A percentile compares a stretch with the other conserved stretches of the same genome.
Conservation (phyloP, 2,113 vertebrate genomes). For the Archocentrus centrarchus region DNA sequence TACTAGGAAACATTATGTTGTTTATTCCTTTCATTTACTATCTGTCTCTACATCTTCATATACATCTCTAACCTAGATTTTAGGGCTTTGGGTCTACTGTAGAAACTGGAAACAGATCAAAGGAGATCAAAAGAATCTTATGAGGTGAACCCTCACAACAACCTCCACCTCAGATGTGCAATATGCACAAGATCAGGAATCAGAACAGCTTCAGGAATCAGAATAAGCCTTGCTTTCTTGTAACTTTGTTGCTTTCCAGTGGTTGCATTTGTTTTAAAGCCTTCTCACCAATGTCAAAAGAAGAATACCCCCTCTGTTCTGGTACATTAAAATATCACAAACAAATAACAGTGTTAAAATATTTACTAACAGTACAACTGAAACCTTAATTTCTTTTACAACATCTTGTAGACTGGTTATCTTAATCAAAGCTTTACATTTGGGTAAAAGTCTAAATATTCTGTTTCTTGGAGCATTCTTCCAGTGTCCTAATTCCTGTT, state of each 20-base stretch:
- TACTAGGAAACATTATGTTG: neutral
- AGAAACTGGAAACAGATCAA: constrained; percentile 7
- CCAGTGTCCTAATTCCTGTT: neutral
- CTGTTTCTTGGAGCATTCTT: neutral
- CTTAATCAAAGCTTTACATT: neutral
- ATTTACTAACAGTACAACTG: neutral
- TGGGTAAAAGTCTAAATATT: neutral
- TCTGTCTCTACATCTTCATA: neutral
- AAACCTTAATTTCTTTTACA: neutral
- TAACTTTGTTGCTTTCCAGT: neutral
- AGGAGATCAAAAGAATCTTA: constrained; percentile 7
- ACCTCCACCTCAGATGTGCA: neutral
- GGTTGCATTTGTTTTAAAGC: neutral
- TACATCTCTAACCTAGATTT: neutral
- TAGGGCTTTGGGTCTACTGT: neutral
- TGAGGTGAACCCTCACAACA: constrained; percentile 8
- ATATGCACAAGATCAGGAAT: neutral
- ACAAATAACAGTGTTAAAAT: neutral
- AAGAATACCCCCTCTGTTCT: neutral
- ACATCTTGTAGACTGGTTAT: too few species aligned
- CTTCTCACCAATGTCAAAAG: neutral
- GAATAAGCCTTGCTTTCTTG: neutral
- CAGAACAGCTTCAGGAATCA: neutral
- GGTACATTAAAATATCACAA: too few species aligned
- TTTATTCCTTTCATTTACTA: neutral